A percentile compares a stretch with the other conserved stretches of the same genome.
Evolutionary conservation across 2,888 invertebrate species (phyloP).

Genomic region (Lordiphosa andalusiaca): DNA sequence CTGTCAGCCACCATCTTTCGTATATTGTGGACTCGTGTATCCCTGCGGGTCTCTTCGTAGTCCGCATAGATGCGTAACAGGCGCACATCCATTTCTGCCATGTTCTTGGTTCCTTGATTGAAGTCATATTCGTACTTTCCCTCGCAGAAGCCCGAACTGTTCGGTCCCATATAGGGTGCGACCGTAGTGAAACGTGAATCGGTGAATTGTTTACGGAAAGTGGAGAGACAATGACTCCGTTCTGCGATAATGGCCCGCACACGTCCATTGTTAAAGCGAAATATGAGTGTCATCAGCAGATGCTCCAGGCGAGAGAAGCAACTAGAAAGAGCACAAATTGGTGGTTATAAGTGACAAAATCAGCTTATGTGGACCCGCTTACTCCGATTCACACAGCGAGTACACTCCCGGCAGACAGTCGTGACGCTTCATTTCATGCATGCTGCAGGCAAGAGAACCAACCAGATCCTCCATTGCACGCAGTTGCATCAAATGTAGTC

Average conservation of each 20-base stretch:
- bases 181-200: background rate
- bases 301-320: background rate
- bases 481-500: slow-evolving; percentile 14
- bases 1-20: too few relatives aligned
- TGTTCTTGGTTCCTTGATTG: too few relatives aligned
- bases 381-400: background rate
- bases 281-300: slow-evolving; percentile 11
- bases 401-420: slow-evolving; percentile 16
- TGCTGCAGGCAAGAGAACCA: slow-evolving; percentile 1
- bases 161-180: slow-evolving; percentile 7
- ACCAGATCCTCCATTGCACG: slow-evolving; percentile 28
- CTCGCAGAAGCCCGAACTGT: too few relatives aligned
- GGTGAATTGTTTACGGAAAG: background rate
- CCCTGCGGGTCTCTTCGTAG: too few relatives aligned
- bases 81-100: too few relatives aligned
- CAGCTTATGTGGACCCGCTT: background rate
- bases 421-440: background rate
- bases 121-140: too few relatives aligned
- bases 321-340: background rate
- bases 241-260: slow-evolving; percentile 19
- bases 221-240: background rate
- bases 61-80: too few relatives aligned
- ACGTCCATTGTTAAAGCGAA: slow-evolving; percentile 21
- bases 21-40: too few relatives aligned
- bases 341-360: background rate